Percentiles rank a stretch among this genome's conserved stretches.
phyloP scores from a whole-genome alignment of 2,888 invertebrate genomes.

The Lottia gigantea region DNA sequence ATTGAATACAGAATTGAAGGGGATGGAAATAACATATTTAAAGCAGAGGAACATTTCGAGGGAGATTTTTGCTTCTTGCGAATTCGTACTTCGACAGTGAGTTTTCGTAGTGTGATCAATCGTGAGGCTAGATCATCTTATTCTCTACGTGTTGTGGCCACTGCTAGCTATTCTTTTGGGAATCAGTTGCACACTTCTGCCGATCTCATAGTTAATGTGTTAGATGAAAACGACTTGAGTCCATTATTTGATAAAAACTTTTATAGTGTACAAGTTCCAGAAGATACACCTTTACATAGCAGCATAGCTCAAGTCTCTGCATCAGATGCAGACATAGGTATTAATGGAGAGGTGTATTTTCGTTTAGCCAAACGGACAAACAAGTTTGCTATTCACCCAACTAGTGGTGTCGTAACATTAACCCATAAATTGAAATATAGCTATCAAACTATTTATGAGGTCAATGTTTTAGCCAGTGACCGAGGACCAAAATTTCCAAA shows the following conservation, averaged over 20 bases:
- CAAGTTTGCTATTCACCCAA: constrained; percentile 89
- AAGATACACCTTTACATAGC: constrained; percentile 87
- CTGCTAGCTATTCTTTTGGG: constrained; percentile 70
- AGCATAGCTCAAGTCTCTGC: constrained; percentile 80
- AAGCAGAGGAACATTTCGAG: constrained; percentile 87
- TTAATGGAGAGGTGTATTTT: constrained; percentile 97
- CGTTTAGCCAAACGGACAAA: constrained; percentile 82
- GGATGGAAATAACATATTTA: constrained; percentile 88
- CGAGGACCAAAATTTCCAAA: constrained; percentile 74
- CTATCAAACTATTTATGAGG: constrained; percentile 78
- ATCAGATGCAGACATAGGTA: constrained; percentile 94
- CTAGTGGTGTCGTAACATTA: constrained; percentile 86
- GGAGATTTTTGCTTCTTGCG: constrained; percentile 95
- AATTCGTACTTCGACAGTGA: constrained; percentile 87
- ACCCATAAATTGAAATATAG: constrained; percentile 80
- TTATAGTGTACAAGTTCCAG: constrained; percentile 87
- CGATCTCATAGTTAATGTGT: constrained; percentile 71
- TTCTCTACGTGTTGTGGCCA: constrained; percentile 81
- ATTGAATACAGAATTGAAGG: constrained; percentile 90
- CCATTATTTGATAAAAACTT: constrained; percentile 92
- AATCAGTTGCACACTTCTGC: constrained; percentile 62
- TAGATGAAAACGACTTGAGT: constrained; percentile 79
- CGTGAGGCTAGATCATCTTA: constrained; percentile 90
- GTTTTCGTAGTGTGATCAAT: constrained; percentile 85
- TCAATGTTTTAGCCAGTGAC: constrained; percentile 87